phyloP scores from a whole-genome alignment of 2,888 invertebrate genomes.

The Thysanoteuthis rhombus region DNA sequence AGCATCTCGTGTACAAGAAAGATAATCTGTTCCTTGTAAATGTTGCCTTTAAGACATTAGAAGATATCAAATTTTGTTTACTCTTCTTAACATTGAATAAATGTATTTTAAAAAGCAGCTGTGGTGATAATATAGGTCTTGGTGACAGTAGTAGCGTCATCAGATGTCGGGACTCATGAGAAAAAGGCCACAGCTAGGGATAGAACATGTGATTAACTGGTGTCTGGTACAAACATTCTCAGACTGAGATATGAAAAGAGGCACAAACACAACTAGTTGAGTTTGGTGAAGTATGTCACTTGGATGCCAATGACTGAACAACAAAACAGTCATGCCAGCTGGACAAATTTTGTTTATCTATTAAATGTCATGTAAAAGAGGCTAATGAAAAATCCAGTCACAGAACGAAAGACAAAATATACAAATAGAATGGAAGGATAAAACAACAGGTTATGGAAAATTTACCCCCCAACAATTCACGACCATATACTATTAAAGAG shows the following conservation, averaged over 20 bases:
- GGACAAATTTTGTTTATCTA: neutral
- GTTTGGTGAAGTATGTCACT: neutral
- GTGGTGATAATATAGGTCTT: neutral
- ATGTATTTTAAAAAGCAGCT: no score
- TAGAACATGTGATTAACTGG: neutral
- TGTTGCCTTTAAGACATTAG: neutral
- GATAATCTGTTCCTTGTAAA: neutral
- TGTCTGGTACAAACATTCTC: neutral
- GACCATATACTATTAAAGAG: no score
- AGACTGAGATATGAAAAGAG: neutral
- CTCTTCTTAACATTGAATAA: neutral
- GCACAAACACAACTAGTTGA: neutral
- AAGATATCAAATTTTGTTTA: neutral
- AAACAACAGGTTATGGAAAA: no score
- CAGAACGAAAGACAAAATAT: no score
- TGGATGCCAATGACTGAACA: neutral
- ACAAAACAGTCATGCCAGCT: neutral
- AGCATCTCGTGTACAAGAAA: neutral
- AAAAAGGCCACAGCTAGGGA: neutral
- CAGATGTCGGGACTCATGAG: neutral
- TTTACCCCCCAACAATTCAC: no score
- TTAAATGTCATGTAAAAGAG: neutral
- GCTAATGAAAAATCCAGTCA: neutral
- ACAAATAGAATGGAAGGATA: no score
- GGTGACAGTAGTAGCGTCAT: neutral